phyloP scores from a whole-genome alignment of 2,888 invertebrate species.

The Mythimna loreyi region DNA sequence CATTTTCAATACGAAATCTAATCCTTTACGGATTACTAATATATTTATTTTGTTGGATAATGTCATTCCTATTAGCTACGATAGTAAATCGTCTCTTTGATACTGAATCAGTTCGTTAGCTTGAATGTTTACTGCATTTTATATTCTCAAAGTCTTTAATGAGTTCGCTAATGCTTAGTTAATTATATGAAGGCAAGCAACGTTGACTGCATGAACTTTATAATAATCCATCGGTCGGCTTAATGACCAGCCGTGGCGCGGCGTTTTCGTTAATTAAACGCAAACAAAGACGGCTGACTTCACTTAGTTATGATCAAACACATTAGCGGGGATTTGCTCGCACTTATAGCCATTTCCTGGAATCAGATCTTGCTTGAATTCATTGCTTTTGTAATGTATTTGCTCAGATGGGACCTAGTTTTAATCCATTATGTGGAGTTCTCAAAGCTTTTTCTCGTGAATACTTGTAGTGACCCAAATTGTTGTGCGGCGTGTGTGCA shows the following conservation, averaged over 20 bases:
- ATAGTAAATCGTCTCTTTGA: slow-evolving; percentile 24
- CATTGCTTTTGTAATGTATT: slow-evolving; percentile 58
- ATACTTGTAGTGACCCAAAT: slow-evolving; percentile 40
- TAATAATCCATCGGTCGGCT: slow-evolving; percentile 77
- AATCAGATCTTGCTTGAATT: slow-evolving; percentile 58
- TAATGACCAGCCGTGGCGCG: slow-evolving; percentile 75
- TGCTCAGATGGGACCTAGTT: slow-evolving; percentile 54
- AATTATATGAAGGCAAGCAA: slow-evolving; percentile 65
- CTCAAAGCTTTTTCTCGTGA: slow-evolving; percentile 60
- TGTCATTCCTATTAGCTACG: slow-evolving; percentile 35
- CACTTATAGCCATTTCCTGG: slow-evolving; percentile 71
- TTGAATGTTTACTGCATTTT: slow-evolving; percentile 24
- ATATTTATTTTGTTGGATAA: slow-evolving; percentile 36
- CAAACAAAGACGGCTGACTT: slow-evolving; percentile 82
- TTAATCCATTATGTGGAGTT: slow-evolving; percentile 59
- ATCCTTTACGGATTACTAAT: slow-evolving; percentile 31
- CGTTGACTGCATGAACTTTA: slow-evolving; percentile 69
- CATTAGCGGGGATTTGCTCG: slow-evolving; percentile 78
- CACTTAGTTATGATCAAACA: slow-evolving; percentile 83
- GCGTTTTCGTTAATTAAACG: slow-evolving; percentile 85
- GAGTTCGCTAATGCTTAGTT: slow-evolving; percentile 59
- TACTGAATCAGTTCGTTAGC: slow-evolving; percentile 14
- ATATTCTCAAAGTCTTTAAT: slow-evolving; percentile 38
- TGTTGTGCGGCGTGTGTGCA: slow-evolving; percentile 19
- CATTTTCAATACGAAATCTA: slow-evolving; percentile 48